Conservation (phyloP, 2,888 invertebrate genomes). For the Linnaemya tessellans region DNA sequence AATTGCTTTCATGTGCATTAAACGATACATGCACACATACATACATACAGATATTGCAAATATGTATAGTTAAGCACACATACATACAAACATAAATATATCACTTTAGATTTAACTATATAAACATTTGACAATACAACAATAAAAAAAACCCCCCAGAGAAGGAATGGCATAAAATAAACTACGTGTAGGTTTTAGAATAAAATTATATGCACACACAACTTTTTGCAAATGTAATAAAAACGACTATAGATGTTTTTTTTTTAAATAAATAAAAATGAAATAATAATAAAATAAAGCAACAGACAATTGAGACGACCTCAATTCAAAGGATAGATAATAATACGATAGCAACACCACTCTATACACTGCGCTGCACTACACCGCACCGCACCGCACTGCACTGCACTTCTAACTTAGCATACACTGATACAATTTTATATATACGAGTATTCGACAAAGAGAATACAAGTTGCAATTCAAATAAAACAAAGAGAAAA, state of each 20-base stretch:
- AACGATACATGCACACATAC: constrained; percentile 18
- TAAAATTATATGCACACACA: constrained; percentile 60
- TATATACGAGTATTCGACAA: constrained; percentile 32
- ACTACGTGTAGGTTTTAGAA: constrained; percentile 64
- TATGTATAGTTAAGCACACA: background rate
- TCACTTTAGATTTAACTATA: constrained; percentile 45
- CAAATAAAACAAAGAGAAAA: constrained; percentile 33
- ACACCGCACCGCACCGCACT: constrained; percentile 1
- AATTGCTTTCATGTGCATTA: constrained; percentile 38
- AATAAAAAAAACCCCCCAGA: constrained; percentile 20
- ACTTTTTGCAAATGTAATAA: constrained; percentile 52
- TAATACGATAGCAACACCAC: constrained; percentile 42
- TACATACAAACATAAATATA: background rate
- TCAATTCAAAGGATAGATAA: constrained; percentile 68
- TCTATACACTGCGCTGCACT: background rate
- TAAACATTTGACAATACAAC: constrained; percentile 60
- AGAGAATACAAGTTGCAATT: constrained; percentile 49
- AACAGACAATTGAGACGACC: constrained; percentile 70
- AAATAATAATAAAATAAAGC: constrained; percentile 67
- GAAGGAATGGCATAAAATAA: constrained; percentile 8
- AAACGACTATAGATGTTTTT: constrained; percentile 4
- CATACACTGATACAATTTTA: constrained; percentile 26
- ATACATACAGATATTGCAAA: background rate
- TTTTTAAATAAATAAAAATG: constrained; percentile 18
- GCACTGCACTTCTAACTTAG: background rate